A percentile compares a stretch with the other conserved stretches of the same genome.
These are phyloP conservation scores for Coelopa pilipes DNA, from an alignment of 2,888 invertebrate genomes.

Conservation along the genomic window DNA sequence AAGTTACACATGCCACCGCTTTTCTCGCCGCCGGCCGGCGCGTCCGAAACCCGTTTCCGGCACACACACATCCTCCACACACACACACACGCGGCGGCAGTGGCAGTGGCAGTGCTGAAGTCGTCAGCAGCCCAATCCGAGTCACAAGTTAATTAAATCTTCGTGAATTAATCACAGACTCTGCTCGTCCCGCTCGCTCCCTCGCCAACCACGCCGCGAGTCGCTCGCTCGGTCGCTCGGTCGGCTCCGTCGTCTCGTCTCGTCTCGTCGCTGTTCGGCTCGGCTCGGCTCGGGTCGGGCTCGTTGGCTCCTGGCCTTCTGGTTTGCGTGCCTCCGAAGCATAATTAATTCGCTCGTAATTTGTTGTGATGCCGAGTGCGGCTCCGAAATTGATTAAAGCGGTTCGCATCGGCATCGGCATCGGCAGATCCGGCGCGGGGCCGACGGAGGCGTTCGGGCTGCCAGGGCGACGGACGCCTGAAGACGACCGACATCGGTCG, in stretches of 20 bases:
- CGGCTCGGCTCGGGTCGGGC: too few relatives aligned
- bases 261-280: too few relatives aligned
- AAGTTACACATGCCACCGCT: slow-evolving; percentile 64
- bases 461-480: too few relatives aligned
- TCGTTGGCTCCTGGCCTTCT: not conserved
- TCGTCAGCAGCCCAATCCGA: slow-evolving; percentile 38
- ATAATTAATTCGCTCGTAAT: slow-evolving; percentile 64
- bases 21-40: slow-evolving; percentile 59
- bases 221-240: too few relatives aligned
- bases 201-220: too few relatives aligned
- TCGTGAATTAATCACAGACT: slow-evolving; percentile 62
- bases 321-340: slow-evolving; percentile 58
- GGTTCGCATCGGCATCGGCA: too few relatives aligned
- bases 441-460: too few relatives aligned
- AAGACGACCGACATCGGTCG: too few relatives aligned
- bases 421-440: too few relatives aligned
- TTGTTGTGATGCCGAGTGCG: slow-evolving; percentile 61
- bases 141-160: slow-evolving; percentile 62
- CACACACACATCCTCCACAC: slow-evolving; percentile 52
- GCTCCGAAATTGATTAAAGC: slow-evolving; percentile 32
- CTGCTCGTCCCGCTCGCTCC: slow-evolving; percentile 39
- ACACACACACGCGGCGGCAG: slow-evolving; percentile 36
- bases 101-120: slow-evolving; percentile 9
- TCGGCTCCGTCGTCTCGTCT: too few relatives aligned
- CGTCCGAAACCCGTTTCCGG: slow-evolving; percentile 35